phyloP scores from a whole-genome alignment of 1,140 invertebrate species.

The Hypsibius dujardini region DNA sequence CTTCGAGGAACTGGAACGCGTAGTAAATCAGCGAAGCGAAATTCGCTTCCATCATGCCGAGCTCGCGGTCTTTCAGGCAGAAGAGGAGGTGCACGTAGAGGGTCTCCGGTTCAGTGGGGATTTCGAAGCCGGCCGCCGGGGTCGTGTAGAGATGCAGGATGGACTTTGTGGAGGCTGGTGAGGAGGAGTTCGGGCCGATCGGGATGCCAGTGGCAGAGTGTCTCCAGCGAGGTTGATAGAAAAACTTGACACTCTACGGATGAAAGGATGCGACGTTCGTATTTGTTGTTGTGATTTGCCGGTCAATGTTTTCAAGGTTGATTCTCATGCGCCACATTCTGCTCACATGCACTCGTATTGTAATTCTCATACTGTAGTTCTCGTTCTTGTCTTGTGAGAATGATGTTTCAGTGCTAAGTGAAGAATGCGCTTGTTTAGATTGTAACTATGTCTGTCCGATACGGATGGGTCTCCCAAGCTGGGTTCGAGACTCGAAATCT shows the following conservation, averaged over 20 bases:
- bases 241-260: constrained; percentile 29
- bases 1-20: constrained; percentile 27
- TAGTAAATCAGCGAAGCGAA: constrained; percentile 31
- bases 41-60: constrained; percentile 32
- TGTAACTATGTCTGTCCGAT: no score
- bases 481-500: no score
- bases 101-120: neutral
- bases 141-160: constrained; percentile 25
- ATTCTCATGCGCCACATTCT: no score
- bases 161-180: constrained; percentile 29
- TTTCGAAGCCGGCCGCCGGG: neutral
- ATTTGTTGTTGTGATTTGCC: no score
- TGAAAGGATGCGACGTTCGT: no score
- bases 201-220: constrained; percentile 27
- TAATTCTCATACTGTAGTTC: no score
- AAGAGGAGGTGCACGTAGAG: constrained; percentile 31
- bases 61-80: constrained; percentile 29
- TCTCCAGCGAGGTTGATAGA: constrained; percentile 30
- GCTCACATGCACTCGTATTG: no score
- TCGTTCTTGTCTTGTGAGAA: no score
- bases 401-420: no score
- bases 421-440: no score
- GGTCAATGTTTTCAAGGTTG: no score
- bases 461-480: no score
- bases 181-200: constrained; percentile 31